Evolutionary conservation across 2,113 vertebrate genomes (phyloP).

Genomic region (Malurus alboscapulatus): DNA sequence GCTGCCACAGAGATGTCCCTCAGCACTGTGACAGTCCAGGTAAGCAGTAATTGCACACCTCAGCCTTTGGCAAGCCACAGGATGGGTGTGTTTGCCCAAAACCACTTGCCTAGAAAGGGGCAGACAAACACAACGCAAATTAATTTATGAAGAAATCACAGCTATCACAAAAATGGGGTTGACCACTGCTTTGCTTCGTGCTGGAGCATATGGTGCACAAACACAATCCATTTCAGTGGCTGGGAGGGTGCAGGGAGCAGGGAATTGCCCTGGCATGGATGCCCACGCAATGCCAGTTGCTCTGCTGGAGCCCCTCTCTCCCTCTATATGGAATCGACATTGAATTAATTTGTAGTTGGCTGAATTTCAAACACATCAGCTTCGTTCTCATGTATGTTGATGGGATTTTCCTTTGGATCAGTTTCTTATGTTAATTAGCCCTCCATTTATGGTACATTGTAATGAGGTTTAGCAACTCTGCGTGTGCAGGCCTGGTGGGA

Average conservation of each 20-base stretch:
- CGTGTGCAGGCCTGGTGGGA: not conserved
- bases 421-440: constrained; percentile 53
- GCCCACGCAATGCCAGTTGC: constrained; percentile 15
- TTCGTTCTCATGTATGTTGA: constrained; percentile 53
- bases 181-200: not conserved
- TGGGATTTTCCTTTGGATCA: constrained; percentile 47
- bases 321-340: constrained; percentile 24
- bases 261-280: not conserved
- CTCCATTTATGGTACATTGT: constrained; percentile 39
- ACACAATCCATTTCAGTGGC: not conserved
- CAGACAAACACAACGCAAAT: not conserved
- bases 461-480: constrained; percentile 41
- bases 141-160: not conserved
- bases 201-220: not conserved
- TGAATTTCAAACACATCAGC: constrained; percentile 51
- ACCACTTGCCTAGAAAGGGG: not conserved
- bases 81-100: not conserved
- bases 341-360: constrained; percentile 68
- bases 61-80: not conserved
- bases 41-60: not conserved
- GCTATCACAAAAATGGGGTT: not conserved
- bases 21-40: not conserved
- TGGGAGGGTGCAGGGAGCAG: not conserved
- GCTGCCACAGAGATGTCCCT: not conserved
- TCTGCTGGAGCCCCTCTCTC: constrained; percentile 46